Percentiles rank a stretch among this genome's conserved stretches.
Conservation (phyloP, 1,140 invertebrate species). For the Oncopodura yosiiana region DNA sequence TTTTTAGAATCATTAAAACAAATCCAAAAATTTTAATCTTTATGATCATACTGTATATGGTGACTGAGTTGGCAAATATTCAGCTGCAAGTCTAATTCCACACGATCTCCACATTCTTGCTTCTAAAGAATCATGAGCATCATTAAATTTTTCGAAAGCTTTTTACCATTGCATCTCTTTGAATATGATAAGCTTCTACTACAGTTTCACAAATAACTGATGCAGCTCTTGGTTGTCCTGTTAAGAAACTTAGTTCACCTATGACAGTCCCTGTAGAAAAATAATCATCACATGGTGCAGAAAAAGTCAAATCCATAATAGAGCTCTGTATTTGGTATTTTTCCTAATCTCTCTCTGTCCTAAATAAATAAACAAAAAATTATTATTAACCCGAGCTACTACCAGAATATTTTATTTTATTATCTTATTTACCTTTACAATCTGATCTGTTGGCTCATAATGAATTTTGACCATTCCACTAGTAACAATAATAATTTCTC, state of each 20-base stretch:
- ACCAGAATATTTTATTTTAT: not conserved
- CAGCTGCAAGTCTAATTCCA: slow-evolving; percentile 21
- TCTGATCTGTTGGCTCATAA: slow-evolving; percentile 19
- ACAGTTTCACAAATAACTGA: slow-evolving; percentile 41
- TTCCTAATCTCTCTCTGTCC: slow-evolving; percentile 14
- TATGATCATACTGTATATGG: too few species aligned
- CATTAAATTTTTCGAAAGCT: not conserved
- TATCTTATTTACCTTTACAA: slow-evolving; percentile 37
- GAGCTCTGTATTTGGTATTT: slow-evolving; percentile 17
- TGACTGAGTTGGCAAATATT: slow-evolving; percentile 29
- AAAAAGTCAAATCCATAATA: slow-evolving; percentile 9
- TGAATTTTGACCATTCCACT: slow-evolving; percentile 41
- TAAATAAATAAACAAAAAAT: not conserved
- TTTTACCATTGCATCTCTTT: not conserved
- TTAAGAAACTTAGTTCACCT: slow-evolving; percentile 41
- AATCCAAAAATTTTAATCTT: not conserved
- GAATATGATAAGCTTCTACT: slow-evolving; percentile 37
- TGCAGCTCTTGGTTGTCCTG: slow-evolving; percentile 37
- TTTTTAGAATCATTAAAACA: not conserved
- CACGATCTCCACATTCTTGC: slow-evolving; percentile 34
- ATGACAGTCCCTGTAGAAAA: slow-evolving; percentile 40
- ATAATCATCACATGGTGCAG: slow-evolving; percentile 38
- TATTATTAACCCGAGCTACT: not conserved
- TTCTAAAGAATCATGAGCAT: not conserved
- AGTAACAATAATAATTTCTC: slow-evolving; percentile 41